These are phyloP conservation scores for Drosophila mauritiana DNA, from an alignment of 1,140 invertebrate species.

Conservation along the genomic window DNA sequence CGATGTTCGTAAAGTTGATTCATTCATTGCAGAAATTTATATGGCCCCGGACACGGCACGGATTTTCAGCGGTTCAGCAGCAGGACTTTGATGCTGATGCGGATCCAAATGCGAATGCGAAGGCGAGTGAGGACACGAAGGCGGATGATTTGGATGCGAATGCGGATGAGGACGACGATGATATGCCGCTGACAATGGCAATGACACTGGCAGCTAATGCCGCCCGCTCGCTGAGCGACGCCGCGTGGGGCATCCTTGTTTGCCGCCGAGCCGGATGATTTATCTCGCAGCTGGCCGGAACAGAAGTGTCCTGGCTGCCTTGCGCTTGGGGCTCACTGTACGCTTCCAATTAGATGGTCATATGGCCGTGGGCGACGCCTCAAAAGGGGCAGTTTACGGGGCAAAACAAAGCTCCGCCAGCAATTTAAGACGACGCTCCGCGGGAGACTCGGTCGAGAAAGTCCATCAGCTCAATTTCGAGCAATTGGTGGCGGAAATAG, in stretches of 20 bases:
- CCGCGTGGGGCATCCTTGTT: conserved; percentile 55
- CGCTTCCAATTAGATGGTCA: conserved; percentile 59
- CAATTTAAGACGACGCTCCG: conserved; percentile 30
- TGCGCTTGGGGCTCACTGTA: conserved; percentile 4
- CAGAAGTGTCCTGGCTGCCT: conserved; percentile 21
- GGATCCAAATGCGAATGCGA: conserved; percentile 28
- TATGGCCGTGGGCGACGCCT: conserved; percentile 9
- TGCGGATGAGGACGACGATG: conserved; percentile 30
- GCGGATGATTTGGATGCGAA: conserved; percentile 12
- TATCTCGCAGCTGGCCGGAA: conserved; percentile 60
- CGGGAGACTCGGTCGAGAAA: conserved; percentile 14
- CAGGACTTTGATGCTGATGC: conserved; percentile 41
- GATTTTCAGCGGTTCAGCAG: conserved; percentile 44
- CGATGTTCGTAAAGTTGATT: conserved; percentile 78
- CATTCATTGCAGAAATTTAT: conserved; percentile 79
- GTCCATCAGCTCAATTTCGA: conserved; percentile 2
- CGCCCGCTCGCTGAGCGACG: conserved; percentile 51
- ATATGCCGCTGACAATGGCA: conserved; percentile 58
- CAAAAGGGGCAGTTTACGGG: neutral
- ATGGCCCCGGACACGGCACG: conserved; percentile 49
- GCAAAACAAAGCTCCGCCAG: conserved; percentile 10
- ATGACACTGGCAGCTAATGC: conserved; percentile 66
- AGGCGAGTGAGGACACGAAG: neutral
- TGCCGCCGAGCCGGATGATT: conserved; percentile 64
- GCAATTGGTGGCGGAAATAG: conserved; percentile 17